Percentiles rank a stretch among this genome's conserved stretches.
These are phyloP conservation scores for Pseudomyrmex sp. DNA, from an alignment of 1,140 invertebrate species.

Conservation along the genomic window DNA sequence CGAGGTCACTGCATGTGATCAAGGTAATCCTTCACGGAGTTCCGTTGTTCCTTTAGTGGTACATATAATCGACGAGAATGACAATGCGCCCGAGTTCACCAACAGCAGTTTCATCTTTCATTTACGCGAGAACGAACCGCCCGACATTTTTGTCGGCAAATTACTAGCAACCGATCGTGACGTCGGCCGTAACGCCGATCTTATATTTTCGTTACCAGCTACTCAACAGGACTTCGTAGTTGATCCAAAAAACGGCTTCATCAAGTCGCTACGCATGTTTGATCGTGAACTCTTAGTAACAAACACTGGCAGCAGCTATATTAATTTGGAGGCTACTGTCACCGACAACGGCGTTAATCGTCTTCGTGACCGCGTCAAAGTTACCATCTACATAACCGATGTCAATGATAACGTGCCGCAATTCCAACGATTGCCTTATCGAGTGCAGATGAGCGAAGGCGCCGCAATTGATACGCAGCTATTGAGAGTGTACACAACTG, in stretches of 20 bases:
- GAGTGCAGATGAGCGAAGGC: slow-evolving; percentile 94
- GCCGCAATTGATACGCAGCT: slow-evolving; percentile 91
- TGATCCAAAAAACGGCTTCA: slow-evolving; percentile 96
- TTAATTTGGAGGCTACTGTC: slow-evolving; percentile 94
- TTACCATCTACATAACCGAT: slow-evolving; percentile 95
- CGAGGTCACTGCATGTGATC: slow-evolving; percentile 92
- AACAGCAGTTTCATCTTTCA: slow-evolving; percentile 94
- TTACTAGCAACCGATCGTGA: slow-evolving; percentile 95
- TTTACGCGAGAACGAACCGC: slow-evolving; percentile 94
- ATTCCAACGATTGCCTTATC: slow-evolving; percentile 93
- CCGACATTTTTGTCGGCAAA: slow-evolving; percentile 95
- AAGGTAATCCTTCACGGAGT: slow-evolving; percentile 90
- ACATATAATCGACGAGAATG: slow-evolving; percentile 98
- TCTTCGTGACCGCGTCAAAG: slow-evolving; percentile 94
- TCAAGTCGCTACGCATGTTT: slow-evolving; percentile 93
- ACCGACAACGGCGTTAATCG: slow-evolving; percentile 94
- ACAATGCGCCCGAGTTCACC: slow-evolving; percentile 95
- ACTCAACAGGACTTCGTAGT: slow-evolving; percentile 94
- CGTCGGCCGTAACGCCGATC: slow-evolving; percentile 95
- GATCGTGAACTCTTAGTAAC: slow-evolving; percentile 94
- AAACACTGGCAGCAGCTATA: slow-evolving; percentile 90
- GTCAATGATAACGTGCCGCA: slow-evolving; percentile 97
- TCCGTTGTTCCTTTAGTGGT: slow-evolving; percentile 95
- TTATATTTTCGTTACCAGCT: slow-evolving; percentile 93
- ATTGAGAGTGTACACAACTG: slow-evolving; percentile 93